phyloP scores from a whole-genome alignment of 2,888 invertebrate genomes.

The Hypena proboscidalis region DNA sequence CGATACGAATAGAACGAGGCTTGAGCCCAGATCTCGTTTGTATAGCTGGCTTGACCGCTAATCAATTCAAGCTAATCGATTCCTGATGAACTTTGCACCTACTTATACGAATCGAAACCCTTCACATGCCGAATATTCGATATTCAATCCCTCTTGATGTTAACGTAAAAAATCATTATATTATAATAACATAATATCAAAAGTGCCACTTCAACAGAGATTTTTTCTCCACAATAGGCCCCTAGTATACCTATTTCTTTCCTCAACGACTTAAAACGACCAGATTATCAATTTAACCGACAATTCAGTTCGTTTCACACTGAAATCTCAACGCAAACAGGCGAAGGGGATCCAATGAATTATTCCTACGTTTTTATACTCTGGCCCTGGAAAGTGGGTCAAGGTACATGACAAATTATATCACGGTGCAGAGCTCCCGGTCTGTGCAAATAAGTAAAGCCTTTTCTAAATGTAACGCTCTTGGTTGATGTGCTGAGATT shows the following conservation, averaged over 20 bases:
- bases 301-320: constrained; percentile 40
- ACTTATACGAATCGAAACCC: no score
- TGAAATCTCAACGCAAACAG: constrained; percentile 50
- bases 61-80: constrained; percentile 21
- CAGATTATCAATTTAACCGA: constrained; percentile 30
- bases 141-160: background rate
- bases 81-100: constrained; percentile 15
- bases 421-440: constrained; percentile 53
- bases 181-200: no score
- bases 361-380: constrained; percentile 49
- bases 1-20: no score
- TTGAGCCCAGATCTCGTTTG: constrained; percentile 9
- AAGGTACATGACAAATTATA: constrained; percentile 71
- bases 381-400: constrained; percentile 54
- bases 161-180: constrained; percentile 11
- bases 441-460: constrained; percentile 64
- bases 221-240: constrained; percentile 17
- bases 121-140: background rate
- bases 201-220: constrained; percentile 17
- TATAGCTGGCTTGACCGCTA: constrained; percentile 2
- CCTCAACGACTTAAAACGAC: constrained; percentile 25
- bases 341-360: constrained; percentile 49
- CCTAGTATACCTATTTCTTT: constrained; percentile 14
- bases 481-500: constrained; percentile 50
- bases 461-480: constrained; percentile 60